Percentiles rank a stretch among this genome's conserved stretches.
Evolutionary conservation across 2,797 vertebrate genomes (phyloP).

Genomic region (Sebastiscus albofasciatus): DNA sequence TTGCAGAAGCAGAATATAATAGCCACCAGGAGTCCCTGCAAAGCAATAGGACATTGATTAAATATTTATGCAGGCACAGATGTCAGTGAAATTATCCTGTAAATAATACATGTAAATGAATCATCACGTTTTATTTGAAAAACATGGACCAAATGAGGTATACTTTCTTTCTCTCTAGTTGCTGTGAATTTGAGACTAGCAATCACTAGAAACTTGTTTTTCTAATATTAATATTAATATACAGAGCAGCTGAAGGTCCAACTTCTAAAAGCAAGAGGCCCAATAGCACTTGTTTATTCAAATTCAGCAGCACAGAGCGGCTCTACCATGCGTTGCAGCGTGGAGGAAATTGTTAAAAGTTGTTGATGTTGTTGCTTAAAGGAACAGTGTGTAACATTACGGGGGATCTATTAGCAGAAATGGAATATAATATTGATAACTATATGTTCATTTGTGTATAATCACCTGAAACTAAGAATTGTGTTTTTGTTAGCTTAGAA

Average conservation of each 20-base stretch:
- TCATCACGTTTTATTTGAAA: background rate
- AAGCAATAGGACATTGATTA: slow-evolving; percentile 28
- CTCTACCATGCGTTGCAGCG: background rate
- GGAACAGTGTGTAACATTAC: no score
- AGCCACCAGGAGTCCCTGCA: slow-evolving; percentile 85
- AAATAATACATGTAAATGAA: background rate
- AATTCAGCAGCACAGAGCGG: background rate
- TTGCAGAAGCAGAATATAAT: slow-evolving; percentile 88
- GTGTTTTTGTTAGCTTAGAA: no score
- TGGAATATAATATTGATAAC: no score
- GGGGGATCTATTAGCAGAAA: no score
- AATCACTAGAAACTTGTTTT: background rate
- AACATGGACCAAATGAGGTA: background rate
- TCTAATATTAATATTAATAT: background rate
- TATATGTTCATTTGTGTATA: no score
- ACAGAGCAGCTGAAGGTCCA: background rate
- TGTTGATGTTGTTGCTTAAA: background rate
- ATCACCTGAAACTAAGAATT: no score
- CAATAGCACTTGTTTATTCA: background rate
- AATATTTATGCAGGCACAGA: slow-evolving; percentile 18
- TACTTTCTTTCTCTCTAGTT: background rate
- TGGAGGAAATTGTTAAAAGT: background rate
- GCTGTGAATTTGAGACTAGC: background rate
- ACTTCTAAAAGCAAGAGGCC: background rate
- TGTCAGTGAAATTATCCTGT: background rate